A percentile compares a stretch with the other conserved stretches of the same genome.
Conservation (phyloP, 2,888 invertebrate genomes). For the Rhorus exstirpatorius region DNA sequence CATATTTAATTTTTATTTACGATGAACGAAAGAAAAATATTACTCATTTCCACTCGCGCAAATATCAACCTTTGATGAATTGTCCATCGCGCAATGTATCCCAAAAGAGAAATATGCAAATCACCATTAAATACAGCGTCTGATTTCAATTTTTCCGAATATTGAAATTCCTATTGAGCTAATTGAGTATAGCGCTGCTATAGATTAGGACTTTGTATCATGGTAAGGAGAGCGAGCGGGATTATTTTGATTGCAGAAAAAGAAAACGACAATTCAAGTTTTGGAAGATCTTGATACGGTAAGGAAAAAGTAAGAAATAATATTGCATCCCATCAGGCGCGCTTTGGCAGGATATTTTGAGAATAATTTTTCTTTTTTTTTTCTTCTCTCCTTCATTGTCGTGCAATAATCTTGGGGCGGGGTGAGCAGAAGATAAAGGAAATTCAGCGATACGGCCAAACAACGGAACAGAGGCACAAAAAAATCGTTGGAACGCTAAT, state of each 20-base stretch:
- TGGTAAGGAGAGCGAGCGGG: not conserved
- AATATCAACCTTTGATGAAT: too few species aligned
- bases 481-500: constrained; percentile 93
- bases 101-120: too few species aligned
- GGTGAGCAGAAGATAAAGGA: constrained; percentile 91
- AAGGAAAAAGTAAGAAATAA: constrained; percentile 71
- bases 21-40: too few species aligned
- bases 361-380: not conserved
- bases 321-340: not conserved
- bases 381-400: too few species aligned
- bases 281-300: constrained; percentile 91
- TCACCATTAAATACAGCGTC: too few species aligned
- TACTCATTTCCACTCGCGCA: too few species aligned
- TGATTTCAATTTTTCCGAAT: too few species aligned
- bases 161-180: too few species aligned
- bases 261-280: constrained; percentile 87
- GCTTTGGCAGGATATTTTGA: constrained; percentile 24
- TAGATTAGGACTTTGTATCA: not conserved
- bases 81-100: too few species aligned
- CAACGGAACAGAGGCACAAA: constrained; percentile 93
- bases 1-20: too few species aligned
- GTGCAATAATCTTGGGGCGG: too few species aligned
- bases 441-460: constrained; percentile 93
- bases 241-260: constrained; percentile 86
- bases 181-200: too few species aligned